Conservation (phyloP, 2,888 invertebrate species). For the Eupithecia insigniata region DNA sequence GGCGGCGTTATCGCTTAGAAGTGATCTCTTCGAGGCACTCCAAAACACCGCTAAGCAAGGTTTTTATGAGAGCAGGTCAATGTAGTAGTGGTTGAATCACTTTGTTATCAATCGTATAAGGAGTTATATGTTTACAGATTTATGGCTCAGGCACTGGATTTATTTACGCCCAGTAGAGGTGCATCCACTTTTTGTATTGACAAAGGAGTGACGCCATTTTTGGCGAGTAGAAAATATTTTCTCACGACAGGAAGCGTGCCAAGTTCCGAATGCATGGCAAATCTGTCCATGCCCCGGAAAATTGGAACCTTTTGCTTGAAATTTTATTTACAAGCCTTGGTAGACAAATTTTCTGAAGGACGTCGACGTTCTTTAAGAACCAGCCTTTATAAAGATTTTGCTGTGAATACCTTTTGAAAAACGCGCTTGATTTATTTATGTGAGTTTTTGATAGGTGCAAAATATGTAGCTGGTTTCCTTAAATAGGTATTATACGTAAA, state of each 20-base stretch:
- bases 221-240: conserved; percentile 57
- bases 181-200: conserved; percentile 36
- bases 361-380: conserved; percentile 21
- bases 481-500: neutral
- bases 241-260: conserved; percentile 55
- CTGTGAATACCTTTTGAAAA: neutral
- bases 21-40: neutral
- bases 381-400: conserved; percentile 1
- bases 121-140: neutral
- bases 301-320: conserved; percentile 58
- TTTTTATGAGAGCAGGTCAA: neutral
- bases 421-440: neutral
- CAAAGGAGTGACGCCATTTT: conserved; percentile 53
- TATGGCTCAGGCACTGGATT: conserved; percentile 7
- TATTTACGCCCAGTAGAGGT: conserved; percentile 24
- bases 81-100: no score
- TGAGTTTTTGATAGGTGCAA: neutral
- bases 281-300: conserved; percentile 62
- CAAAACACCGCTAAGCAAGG: neutral
- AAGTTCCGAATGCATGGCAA: conserved; percentile 61
- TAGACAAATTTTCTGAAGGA: conserved; percentile 32
- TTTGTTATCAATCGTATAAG: no score
- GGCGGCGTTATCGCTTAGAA: neutral
- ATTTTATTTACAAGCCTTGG: conserved; percentile 58
- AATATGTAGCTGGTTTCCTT: neutral